Evolutionary conservation across 1,140 invertebrate species (phyloP).

Genomic region (Zaprionus camerounensis): DNA sequence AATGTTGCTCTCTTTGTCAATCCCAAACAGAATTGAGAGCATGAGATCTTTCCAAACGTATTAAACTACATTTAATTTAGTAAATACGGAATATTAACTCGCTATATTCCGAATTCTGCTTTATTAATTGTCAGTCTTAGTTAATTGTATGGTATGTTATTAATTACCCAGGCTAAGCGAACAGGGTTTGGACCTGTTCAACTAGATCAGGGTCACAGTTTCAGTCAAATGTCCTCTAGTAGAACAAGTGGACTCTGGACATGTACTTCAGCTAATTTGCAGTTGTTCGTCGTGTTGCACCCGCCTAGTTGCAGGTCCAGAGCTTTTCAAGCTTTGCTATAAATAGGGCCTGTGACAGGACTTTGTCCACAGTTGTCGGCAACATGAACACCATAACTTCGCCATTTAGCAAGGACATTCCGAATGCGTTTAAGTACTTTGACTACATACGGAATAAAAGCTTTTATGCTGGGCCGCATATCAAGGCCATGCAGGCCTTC

Average conservation of each 20-base stretch:
- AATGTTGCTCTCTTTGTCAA: no score
- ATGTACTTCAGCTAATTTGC: not conserved
- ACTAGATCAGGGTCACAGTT: not conserved
- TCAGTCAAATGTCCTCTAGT: not conserved
- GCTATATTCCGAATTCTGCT: not conserved
- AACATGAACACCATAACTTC: conserved; percentile 50
- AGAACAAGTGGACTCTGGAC: not conserved
- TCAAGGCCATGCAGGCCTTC: conserved; percentile 54
- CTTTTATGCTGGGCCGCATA: conserved; percentile 56
- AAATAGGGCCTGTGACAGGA: conserved; percentile 49
- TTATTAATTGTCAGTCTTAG: not conserved
- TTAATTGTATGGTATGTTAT: not conserved
- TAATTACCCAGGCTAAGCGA: not conserved
- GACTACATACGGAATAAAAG: not conserved
- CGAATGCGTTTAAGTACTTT: conserved; percentile 58
- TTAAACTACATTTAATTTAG: not conserved
- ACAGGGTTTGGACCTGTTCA: not conserved
- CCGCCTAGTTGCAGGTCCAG: not conserved
- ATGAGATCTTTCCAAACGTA: no score
- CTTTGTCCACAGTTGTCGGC: conserved; percentile 31
- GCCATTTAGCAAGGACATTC: conserved; percentile 66
- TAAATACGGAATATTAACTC: not conserved
- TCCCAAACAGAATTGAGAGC: no score
- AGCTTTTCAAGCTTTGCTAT: not conserved
- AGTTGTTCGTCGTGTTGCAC: not conserved